These are phyloP conservation scores for Aromia moschata DNA, from an alignment of 2,888 invertebrate genomes.

Conservation along the genomic window DNA sequence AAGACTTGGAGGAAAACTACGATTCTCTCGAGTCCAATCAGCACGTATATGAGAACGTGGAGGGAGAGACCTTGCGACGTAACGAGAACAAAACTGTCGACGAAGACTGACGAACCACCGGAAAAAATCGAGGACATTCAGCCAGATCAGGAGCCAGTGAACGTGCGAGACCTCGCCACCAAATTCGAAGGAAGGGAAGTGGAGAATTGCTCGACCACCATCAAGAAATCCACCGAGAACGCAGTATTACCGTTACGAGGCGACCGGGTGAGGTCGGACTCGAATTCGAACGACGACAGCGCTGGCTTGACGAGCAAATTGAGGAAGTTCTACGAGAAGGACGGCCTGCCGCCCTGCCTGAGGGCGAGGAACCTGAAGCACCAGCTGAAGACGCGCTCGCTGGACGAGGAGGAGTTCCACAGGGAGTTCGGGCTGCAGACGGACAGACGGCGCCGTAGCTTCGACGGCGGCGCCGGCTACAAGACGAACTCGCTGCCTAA, in stretches of 20 bases:
- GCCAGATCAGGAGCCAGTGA: conserved; percentile 46
- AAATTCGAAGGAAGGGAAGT: conserved; percentile 51
- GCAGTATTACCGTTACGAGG: conserved; percentile 37
- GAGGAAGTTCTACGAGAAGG: conserved; percentile 54
- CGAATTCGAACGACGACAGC: conserved; percentile 14
- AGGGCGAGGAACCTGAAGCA: conserved; percentile 72
- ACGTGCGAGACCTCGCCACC: conserved; percentile 52
- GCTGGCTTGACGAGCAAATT: conserved; percentile 51
- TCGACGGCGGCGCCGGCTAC: conserved; percentile 63
- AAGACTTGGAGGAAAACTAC: conserved; percentile 40
- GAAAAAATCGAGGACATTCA: conserved; percentile 25
- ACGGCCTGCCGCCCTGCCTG: conserved; percentile 68
- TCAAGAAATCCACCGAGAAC: conserved; percentile 30
- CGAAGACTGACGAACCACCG: conserved; percentile 38
- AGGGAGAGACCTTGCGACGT: conserved; percentile 40
- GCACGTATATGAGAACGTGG: conserved; percentile 58
- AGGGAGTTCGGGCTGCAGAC: conserved; percentile 69
- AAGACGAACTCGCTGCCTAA: conserved; percentile 68
- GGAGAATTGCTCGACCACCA: neutral
- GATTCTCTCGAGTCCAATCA: conserved; percentile 55
- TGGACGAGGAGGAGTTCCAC: conserved; percentile 79
- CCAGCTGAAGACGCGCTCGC: conserved; percentile 72
- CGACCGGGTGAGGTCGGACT: conserved; percentile 26
- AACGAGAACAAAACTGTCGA: conserved; percentile 39
- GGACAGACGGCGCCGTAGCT: conserved; percentile 66